Conservation (phyloP, 2,113 vertebrate genomes). For the Indicator maculatus region DNA sequence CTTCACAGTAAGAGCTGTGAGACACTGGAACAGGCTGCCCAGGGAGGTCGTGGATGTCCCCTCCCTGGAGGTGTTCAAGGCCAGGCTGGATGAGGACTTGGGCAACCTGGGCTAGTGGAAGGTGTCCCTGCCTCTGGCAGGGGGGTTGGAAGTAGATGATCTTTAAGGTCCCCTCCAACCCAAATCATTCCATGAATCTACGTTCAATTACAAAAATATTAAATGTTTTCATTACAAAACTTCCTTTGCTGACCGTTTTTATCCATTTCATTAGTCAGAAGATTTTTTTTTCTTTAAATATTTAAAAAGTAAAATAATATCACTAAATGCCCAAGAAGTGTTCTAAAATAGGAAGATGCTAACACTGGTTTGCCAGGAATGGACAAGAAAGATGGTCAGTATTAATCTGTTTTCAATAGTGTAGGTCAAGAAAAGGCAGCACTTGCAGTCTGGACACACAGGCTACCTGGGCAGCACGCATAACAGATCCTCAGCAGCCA, state of each 20-base stretch:
- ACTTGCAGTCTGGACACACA: neutral
- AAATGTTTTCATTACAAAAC: neutral
- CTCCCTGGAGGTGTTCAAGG: no score
- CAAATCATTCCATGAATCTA: no score
- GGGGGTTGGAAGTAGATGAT: no score
- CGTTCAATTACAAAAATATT: neutral
- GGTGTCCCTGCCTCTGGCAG: no score
- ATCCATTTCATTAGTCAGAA: neutral
- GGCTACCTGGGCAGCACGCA: neutral
- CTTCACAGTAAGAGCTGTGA: no score
- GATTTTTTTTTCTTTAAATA: no score
- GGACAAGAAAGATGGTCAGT: neutral
- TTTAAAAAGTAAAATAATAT: neutral
- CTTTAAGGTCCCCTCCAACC: no score
- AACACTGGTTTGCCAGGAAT: neutral
- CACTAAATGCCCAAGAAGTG: neutral
- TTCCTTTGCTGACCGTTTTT: neutral
- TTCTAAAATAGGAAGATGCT: neutral
- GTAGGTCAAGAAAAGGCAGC: neutral
- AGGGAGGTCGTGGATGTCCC: no score
- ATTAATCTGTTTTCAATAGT: neutral
- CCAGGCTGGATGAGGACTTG: no score
- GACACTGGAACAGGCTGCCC: no score
- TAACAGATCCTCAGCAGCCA: neutral
- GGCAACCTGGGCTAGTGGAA: no score